Evolutionary conservation across 2,797 vertebrate genomes (phyloP).

Genomic region (Phataginus tricuspis): DNA sequence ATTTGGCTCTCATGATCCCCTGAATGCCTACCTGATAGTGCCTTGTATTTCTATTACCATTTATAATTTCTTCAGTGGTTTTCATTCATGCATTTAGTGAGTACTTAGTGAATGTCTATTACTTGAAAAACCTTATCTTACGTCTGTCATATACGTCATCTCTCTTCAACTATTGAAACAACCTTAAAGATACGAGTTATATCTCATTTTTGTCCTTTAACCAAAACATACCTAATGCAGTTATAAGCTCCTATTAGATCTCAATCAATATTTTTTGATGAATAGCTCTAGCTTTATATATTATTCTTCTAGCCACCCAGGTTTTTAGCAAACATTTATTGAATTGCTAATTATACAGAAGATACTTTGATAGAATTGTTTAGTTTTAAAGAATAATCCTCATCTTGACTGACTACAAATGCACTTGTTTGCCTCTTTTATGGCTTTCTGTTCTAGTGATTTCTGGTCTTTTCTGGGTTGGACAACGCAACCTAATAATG

Average conservation of each 20-base stretch:
- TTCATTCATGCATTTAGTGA: not conserved
- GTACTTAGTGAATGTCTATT: not conserved
- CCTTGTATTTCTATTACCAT: not conserved
- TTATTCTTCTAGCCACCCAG: not conserved
- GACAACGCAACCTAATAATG: not conserved
- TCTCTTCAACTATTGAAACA: conserved; percentile 25
- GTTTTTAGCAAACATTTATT: conserved; percentile 11
- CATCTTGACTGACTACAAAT: not conserved
- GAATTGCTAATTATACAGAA: not conserved
- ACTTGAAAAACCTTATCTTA: not conserved
- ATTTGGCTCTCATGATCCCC: not conserved
- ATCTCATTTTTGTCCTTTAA: not conserved
- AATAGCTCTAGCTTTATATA: not conserved
- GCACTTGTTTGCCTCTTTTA: not conserved
- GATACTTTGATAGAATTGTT: not conserved
- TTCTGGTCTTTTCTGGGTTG: not conserved
- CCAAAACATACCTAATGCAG: not conserved
- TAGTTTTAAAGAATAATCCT: conserved; percentile 17
- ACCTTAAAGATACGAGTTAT: not conserved
- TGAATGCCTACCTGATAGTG: not conserved
- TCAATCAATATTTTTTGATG: not conserved
- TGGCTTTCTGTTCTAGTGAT: not conserved
- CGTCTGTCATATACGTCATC: not conserved
- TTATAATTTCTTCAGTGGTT: not conserved
- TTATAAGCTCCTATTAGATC: not conserved